phyloP scores from a whole-genome alignment of 1,140 invertebrate species.

The Pachypeltis micranthus region DNA sequence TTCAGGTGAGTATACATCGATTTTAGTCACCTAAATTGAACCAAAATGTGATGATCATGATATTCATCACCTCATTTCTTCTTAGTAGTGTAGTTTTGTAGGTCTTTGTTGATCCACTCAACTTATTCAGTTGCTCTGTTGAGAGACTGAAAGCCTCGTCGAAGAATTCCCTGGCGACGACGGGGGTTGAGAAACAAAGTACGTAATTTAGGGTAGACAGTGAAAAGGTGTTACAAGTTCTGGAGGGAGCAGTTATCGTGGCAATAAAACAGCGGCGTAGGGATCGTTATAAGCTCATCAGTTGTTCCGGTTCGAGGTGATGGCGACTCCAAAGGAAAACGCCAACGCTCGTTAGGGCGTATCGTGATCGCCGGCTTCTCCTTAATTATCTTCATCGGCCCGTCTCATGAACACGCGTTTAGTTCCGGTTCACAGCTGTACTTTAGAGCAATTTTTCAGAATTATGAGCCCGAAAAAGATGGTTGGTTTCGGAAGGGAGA shows the following conservation, averaged over 20 bases:
- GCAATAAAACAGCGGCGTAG: conserved; percentile 9
- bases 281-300: conserved; percentile 15
- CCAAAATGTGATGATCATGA: too few species aligned
- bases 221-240: conserved; percentile 12
- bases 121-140: too few species aligned
- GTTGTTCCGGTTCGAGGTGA: background rate
- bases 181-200: too few species aligned
- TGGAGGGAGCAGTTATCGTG: conserved; percentile 1
- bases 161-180: too few species aligned
- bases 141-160: too few species aligned
- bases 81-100: too few species aligned
- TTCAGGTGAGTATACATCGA: too few species aligned
- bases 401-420: conserved; percentile 12
- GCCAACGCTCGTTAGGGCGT: conserved; percentile 5
- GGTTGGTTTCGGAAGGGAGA: background rate
- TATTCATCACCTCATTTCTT: too few species aligned
- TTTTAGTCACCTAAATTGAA: too few species aligned
- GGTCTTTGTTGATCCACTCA: too few species aligned
- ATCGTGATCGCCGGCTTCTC: background rate
- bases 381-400: conserved; percentile 13
- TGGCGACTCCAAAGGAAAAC: background rate
- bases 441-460: conserved; percentile 14
- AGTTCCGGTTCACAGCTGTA: conserved; percentile 12
- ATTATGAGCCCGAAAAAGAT: conserved; percentile 6
- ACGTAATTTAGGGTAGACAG: too few species aligned